Evolutionary conservation across 1,140 invertebrate species (phyloP).

Genomic region (Belonocnema kinseyi): DNA sequence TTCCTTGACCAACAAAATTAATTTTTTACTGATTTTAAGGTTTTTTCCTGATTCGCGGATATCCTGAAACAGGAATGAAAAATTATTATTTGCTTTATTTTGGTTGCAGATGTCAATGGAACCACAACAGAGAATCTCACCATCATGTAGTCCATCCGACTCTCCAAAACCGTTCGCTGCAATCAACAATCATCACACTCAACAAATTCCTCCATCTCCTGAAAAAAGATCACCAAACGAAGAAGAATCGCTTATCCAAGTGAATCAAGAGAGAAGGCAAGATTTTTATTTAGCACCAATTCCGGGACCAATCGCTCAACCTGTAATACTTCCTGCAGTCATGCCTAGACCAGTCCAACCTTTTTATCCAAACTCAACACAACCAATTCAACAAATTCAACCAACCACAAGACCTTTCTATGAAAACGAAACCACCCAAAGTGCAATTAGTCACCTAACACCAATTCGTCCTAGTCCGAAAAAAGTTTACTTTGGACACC

Average conservation of each 20-base stretch:
- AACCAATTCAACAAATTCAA: no score
- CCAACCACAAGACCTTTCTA: not conserved
- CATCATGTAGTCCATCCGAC: conserved; percentile 18
- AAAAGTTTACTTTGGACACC: not conserved
- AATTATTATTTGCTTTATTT: not conserved
- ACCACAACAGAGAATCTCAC: not conserved
- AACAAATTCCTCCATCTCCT: conserved; percentile 2
- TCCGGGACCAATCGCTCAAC: conserved; percentile 12
- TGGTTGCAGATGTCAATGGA: conserved; percentile 31
- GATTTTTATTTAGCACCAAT: conserved; percentile 31
- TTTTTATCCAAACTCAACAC: conserved; percentile 14
- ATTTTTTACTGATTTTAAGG: no score
- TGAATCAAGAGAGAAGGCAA: conserved; percentile 3
- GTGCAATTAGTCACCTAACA: not conserved
- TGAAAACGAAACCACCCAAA: conserved; percentile 6
- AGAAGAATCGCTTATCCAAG: not conserved
- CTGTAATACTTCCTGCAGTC: not conserved
- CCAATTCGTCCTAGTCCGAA: conserved; percentile 6
- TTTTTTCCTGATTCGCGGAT: no score
- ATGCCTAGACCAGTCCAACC: not conserved
- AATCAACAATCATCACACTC: conserved; percentile 4
- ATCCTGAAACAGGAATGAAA: no score
- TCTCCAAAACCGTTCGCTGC: conserved; percentile 2
- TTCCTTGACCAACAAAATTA: no score
- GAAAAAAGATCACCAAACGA: conserved; percentile 29